These are phyloP conservation scores for Euura lappo DNA, from an alignment of 1,140 invertebrate genomes.

Conservation along the genomic window DNA sequence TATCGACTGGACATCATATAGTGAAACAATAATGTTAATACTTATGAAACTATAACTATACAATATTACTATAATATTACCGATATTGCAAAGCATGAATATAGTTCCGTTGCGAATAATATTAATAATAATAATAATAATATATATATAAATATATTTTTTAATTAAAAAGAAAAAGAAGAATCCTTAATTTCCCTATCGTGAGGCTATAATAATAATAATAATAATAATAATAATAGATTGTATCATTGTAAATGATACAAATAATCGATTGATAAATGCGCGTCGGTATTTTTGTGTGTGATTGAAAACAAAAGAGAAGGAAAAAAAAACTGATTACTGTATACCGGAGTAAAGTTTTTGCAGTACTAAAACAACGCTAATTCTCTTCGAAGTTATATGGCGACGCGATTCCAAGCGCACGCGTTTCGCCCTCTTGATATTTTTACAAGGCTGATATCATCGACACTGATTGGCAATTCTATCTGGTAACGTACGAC, in stretches of 20 bases:
- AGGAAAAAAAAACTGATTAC: no score
- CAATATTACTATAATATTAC: no score
- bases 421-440: not conserved
- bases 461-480: not conserved
- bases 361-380: no score
- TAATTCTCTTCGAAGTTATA: no score
- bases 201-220: not conserved
- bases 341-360: no score
- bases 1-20: no score
- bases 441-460: conserved; percentile 6
- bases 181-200: no score
- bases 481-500: not conserved
- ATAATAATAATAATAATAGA: not conserved
- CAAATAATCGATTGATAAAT: not conserved
- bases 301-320: no score
- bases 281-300: not conserved
- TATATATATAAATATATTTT: conserved; percentile 3
- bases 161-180: not conserved
- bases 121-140: not conserved
- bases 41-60: no score
- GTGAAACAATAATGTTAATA: no score
- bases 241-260: not conserved
- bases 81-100: no score
- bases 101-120: not conserved
- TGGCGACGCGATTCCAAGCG: not conserved